Evolutionary conservation across 2,797 vertebrate species (phyloP).

Genomic region (Macroramphosus scolopax): DNA sequence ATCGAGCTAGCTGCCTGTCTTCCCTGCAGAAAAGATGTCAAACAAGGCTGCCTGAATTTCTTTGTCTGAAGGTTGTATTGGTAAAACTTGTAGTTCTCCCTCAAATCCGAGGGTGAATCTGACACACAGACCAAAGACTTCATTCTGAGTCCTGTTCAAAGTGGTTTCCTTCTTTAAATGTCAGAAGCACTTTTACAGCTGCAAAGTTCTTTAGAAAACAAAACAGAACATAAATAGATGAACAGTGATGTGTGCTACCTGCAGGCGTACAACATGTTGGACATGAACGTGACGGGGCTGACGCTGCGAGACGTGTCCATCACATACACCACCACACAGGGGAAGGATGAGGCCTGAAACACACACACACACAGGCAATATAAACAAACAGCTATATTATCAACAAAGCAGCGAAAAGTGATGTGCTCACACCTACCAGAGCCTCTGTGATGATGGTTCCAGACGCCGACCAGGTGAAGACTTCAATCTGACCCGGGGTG

Average conservation of each 20-base stretch:
- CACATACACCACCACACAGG: slow-evolving; percentile 91
- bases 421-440: slow-evolving; percentile 77
- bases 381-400: neutral
- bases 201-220: too few relatives aligned
- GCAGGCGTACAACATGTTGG: slow-evolving; percentile 98
- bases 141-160: too few relatives aligned
- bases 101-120: too few relatives aligned
- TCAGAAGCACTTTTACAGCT: too few relatives aligned
- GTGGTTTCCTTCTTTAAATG: too few relatives aligned
- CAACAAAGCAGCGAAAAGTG: neutral
- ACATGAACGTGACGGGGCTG: slow-evolving; percentile 96
- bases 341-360: slow-evolving; percentile 89
- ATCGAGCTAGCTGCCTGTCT: too few relatives aligned
- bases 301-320: slow-evolving; percentile 97
- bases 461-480: slow-evolving; percentile 98
- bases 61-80: too few relatives aligned
- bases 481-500: slow-evolving; percentile 96
- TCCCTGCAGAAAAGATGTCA: too few relatives aligned
- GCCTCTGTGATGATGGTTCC: slow-evolving; percentile 97
- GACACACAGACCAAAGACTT: too few relatives aligned
- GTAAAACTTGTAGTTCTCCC: too few relatives aligned
- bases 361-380: slow-evolving; percentile 6
- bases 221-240: too few relatives aligned
- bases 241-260: slow-evolving; percentile 75
- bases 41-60: too few relatives aligned